A percentile compares a stretch with the other conserved stretches of the same genome.
Evolutionary conservation across 2,113 vertebrate genomes (phyloP).

Genomic region (Tychaedon coryphoeus): DNA sequence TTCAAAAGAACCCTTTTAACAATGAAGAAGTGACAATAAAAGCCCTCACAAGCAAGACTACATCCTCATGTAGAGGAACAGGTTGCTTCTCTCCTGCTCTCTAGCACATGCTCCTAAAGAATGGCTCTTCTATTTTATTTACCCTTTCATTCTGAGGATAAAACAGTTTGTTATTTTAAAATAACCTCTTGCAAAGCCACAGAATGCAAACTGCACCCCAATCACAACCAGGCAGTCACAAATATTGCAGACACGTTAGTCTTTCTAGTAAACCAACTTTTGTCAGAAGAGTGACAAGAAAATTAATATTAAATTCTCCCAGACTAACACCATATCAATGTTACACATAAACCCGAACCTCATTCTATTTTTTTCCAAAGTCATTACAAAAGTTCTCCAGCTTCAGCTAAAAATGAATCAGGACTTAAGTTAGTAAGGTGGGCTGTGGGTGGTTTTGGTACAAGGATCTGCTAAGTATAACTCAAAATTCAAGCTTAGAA

Average conservation of each 20-base stretch:
- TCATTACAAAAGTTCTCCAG: not conserved
- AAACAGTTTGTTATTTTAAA: not conserved
- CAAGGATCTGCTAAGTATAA: not conserved
- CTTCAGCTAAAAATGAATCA: not conserved
- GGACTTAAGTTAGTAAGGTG: not conserved
- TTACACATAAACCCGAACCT: not conserved
- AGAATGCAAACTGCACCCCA: not conserved
- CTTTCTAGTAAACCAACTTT: not conserved
- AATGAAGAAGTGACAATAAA: not conserved
- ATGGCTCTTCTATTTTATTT: not conserved
- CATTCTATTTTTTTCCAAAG: not conserved
- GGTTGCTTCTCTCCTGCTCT: not conserved
- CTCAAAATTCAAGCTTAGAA: not conserved
- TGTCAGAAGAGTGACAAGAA: not conserved
- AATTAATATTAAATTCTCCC: not conserved
- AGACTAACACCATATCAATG: not conserved
- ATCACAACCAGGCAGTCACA: not conserved
- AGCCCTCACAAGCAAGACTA: not conserved
- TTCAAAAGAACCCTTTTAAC: not conserved
- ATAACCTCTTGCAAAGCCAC: not conserved
- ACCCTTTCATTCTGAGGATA: not conserved
- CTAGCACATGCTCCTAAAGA: rapidly evolving
- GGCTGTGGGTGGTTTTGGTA: not conserved
- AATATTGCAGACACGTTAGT: rapidly evolving
- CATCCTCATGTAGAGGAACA: not conserved